These are phyloP conservation scores for Coelopa pilipes DNA, from an alignment of 2,888 invertebrate genomes.

Conservation along the genomic window DNA sequence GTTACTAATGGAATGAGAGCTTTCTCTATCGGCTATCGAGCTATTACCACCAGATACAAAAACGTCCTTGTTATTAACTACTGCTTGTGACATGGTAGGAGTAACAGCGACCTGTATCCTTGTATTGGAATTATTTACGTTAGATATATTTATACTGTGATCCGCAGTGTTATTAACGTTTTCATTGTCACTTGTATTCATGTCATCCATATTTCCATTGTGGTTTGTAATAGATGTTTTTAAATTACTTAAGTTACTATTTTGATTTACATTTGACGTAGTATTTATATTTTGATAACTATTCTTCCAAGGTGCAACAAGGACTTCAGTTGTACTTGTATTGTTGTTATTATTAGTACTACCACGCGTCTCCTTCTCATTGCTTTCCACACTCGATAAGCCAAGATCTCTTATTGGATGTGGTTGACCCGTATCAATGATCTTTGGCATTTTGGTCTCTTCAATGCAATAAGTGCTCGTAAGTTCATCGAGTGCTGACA, in stretches of 20 bases:
- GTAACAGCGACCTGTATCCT: slow-evolving; percentile 4
- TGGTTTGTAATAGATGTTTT: slow-evolving; percentile 38
- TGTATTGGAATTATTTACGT: slow-evolving; percentile 26
- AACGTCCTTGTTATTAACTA: neutral
- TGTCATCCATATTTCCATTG: slow-evolving; percentile 40
- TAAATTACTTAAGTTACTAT: slow-evolving; percentile 40
- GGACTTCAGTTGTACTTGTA: slow-evolving; percentile 28
- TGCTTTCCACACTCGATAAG: slow-evolving; percentile 48
- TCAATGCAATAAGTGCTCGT: slow-evolving; percentile 70
- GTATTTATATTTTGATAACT: slow-evolving; percentile 47
- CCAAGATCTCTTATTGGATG: slow-evolving; percentile 66
- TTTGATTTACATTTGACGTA: slow-evolving; percentile 33
- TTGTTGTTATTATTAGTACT: slow-evolving; percentile 37
- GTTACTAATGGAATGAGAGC: slow-evolving; percentile 24
- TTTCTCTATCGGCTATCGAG: slow-evolving; percentile 1
- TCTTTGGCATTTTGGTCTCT: slow-evolving; percentile 70
- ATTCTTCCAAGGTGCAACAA: slow-evolving; percentile 48
- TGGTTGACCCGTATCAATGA: slow-evolving; percentile 70
- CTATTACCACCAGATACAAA: neutral
- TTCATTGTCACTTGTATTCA: slow-evolving; percentile 4
- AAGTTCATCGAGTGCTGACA: slow-evolving; percentile 67
- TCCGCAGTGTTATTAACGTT: slow-evolving; percentile 22
- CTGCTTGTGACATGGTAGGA: neutral
- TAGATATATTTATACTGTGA: slow-evolving; percentile 20
- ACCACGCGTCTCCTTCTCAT: slow-evolving; percentile 46